Evolutionary conservation across 2,113 vertebrate genomes (phyloP), one percentile per base, ranked within the genome.

Genomic region (Lepidothrix coronata): DNA sequence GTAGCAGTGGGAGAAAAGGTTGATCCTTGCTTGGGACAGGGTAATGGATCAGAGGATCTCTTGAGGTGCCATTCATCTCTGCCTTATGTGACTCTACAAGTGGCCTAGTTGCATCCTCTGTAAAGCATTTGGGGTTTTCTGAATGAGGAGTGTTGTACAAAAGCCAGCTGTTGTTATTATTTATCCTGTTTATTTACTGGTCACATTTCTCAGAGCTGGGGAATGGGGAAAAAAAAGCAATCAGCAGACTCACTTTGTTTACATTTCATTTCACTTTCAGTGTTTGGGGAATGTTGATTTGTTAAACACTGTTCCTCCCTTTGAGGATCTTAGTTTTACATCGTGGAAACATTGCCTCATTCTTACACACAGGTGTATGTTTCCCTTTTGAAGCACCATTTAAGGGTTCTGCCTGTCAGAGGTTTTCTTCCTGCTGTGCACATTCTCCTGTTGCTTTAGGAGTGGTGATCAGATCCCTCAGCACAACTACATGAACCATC

Each of bases 91-190:
- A 52, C 46, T 65, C 52, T 49, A 8, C 73, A 46, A 31, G 48
- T 8, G 5, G 46, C 61, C 46, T 37, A 16, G 25, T 3, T 62
- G 35, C 37, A 24, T 44, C 37, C 58, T 88, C 58, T 68, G 43
- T 66, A 74, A 74, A 83, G 30, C 39, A 3, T 63, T 80, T 66
- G 11, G 41, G 46, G 5, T 43, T 93, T 83, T 88, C 67, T 90
- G 82, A 85, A 71, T 63, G 78, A 80, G 37, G n/a, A 85, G 31
- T 17, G 51, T 46, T 85, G 75, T 59, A 91, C 67, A 70, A 79
- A 95, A 90, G 46, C 77, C 93, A 96, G 85, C 82, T 96, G 95
- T 63, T 93, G 87, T 85, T 82, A 70, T 87, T 92, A 81, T 86
- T 94, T 93, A 37, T 87, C 65, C 65, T 86, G 12, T 83, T 88